phyloP scores from a whole-genome alignment of 2,797 vertebrate genomes.

The Choloepus didactylus region DNA sequence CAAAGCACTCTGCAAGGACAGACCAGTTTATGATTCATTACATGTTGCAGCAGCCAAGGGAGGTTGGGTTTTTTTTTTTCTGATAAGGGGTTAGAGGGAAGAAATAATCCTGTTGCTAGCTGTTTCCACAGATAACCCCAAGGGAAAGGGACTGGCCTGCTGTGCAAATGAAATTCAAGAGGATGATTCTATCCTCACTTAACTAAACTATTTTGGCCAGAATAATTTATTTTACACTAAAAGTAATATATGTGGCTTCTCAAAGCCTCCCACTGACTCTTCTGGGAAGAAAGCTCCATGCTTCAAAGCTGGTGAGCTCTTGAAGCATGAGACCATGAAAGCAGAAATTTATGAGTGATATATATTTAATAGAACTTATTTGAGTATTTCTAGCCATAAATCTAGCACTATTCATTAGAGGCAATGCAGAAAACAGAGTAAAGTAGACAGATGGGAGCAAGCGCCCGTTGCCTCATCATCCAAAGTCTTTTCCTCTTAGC shows the following conservation, averaged over 20 bases:
- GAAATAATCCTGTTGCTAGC: conserved; percentile 59
- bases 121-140: conserved; percentile 59
- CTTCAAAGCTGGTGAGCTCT: conserved; percentile 53
- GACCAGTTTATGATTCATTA: conserved; percentile 31
- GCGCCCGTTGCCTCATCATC: conserved; percentile 12
- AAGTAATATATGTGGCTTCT: conserved; percentile 53
- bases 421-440: conserved; percentile 44
- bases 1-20: conserved; percentile 26
- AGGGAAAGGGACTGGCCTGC: conserved; percentile 43
- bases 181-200: conserved; percentile 29
- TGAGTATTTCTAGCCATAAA: conserved; percentile 39
- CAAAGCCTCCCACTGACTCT: conserved; percentile 12
- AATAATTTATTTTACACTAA: conserved; percentile 71
- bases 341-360: conserved; percentile 50
- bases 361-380: conserved; percentile 26
- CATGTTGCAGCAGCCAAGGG: neutral
- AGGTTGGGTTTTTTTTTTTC: conserved; percentile 12
- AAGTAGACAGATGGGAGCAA: conserved; percentile 44
- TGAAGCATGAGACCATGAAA: conserved; percentile 50
- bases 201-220: conserved; percentile 36
- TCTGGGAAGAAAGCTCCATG: conserved; percentile 17
- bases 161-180: conserved; percentile 62
- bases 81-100: neutral
- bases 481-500: conserved; percentile 48
- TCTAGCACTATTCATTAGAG: conserved; percentile 26